Evolutionary conservation across 1,140 invertebrate species (phyloP).

Genomic region (Pseudobourletiella spinata): DNA sequence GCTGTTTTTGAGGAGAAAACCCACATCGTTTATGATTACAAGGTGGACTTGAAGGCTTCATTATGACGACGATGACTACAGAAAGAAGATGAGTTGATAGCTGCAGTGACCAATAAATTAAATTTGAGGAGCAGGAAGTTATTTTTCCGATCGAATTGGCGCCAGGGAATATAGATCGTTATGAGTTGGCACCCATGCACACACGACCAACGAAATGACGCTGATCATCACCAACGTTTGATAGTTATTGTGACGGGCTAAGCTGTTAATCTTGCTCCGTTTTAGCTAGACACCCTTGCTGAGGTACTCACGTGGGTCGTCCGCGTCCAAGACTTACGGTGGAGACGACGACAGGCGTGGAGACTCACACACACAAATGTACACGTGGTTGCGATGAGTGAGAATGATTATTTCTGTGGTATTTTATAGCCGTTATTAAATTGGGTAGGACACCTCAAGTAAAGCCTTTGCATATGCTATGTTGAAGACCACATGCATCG

Average conservation of each 20-base stretch:
- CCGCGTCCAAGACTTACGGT: neutral
- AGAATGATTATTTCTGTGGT: neutral
- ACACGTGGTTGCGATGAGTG: neutral
- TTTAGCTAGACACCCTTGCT: no score
- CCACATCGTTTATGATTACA: no score
- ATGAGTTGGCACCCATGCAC: no score
- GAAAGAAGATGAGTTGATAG: neutral
- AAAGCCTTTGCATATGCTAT: no score
- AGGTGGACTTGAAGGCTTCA: no score
- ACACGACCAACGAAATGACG: no score
- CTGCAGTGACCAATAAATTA: neutral
- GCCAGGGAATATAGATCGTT: neutral
- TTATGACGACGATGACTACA: no score
- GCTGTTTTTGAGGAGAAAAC: no score
- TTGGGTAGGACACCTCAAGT: neutral
- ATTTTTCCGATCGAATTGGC: neutral
- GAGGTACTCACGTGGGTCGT: neutral
- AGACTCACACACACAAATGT: neutral
- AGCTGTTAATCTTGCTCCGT: neutral
- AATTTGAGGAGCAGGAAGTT: neutral
- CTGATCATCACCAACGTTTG: neutral
- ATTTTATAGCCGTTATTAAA: neutral
- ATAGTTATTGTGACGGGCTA: neutral
- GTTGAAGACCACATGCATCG: neutral
- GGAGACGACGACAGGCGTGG: neutral